phyloP scores from a whole-genome alignment of 2,797 vertebrate genomes.

The Myripristis jacobus region DNA sequence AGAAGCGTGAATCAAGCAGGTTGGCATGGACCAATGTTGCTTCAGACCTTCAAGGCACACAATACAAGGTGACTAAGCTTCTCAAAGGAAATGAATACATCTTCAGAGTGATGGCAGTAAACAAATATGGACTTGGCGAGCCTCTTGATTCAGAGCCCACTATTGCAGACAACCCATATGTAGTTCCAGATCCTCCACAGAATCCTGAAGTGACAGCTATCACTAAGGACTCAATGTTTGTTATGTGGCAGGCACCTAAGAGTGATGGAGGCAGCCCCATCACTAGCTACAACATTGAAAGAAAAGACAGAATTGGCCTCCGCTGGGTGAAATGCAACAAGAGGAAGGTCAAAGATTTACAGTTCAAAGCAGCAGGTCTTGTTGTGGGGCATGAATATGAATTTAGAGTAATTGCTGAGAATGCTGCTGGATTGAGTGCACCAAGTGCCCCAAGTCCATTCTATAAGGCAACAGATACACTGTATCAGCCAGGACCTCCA shows the following conservation, averaged over 20 bases:
- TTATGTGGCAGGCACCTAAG: slow-evolving; percentile 95
- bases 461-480: slow-evolving; percentile 92
- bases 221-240: slow-evolving; percentile 95
- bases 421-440: slow-evolving; percentile 92
- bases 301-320: slow-evolving; percentile 90
- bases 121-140: slow-evolving; percentile 97
- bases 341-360: slow-evolving; percentile 91
- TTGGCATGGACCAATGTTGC: slow-evolving; percentile 94
- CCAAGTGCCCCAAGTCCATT: slow-evolving; percentile 91
- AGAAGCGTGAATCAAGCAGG: slow-evolving; percentile 98
- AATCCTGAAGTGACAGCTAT: slow-evolving; percentile 93
- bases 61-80: slow-evolving; percentile 93
- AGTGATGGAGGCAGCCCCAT: slow-evolving; percentile 95
- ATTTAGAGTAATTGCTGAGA: slow-evolving; percentile 95
- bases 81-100: slow-evolving; percentile 98
- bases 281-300: slow-evolving; percentile 93
- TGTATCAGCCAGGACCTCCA: slow-evolving; percentile 93
- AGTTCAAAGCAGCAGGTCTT: slow-evolving; percentile 92
- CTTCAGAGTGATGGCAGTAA: slow-evolving; percentile 98
- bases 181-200: slow-evolving; percentile 91
- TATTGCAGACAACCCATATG: slow-evolving; percentile 93
- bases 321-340: slow-evolving; percentile 99
- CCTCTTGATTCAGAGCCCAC: slow-evolving; percentile 91
- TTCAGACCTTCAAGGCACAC: slow-evolving; percentile 88
- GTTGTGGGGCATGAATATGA: slow-evolving; percentile 95